Conservation (phyloP, 2,113 vertebrate species). For the Benitochromis conjunctus region DNA sequence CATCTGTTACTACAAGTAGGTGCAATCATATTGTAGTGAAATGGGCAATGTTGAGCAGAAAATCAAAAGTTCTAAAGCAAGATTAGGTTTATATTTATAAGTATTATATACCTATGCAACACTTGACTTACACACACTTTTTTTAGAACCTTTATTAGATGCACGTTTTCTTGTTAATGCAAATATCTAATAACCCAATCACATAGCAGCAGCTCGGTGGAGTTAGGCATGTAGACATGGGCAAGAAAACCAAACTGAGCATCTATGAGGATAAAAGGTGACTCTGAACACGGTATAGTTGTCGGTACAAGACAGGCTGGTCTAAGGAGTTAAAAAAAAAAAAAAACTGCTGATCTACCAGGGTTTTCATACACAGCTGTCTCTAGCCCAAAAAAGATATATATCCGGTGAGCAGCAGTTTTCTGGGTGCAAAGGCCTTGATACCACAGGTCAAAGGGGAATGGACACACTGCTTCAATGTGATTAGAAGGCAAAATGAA, state of each 20-base stretch:
- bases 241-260: not conserved
- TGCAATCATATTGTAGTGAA: constrained; percentile 2
- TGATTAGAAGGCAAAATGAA: not conserved
- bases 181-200: not conserved
- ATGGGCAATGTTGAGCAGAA: not conserved
- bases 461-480: not conserved
- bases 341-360: not conserved
- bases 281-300: not conserved
- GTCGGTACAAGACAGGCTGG: not conserved
- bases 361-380: not conserved
- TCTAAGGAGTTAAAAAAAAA: not conserved
- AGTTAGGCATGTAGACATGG: not conserved
- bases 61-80: not conserved
- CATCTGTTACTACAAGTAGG: constrained; percentile 99
- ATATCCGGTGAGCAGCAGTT: not conserved
- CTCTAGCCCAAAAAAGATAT: rapidly evolving
- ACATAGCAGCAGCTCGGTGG: not conserved
- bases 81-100: not conserved
- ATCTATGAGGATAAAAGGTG: not conserved
- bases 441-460: not conserved
- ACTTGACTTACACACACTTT: not conserved
- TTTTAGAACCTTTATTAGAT: not conserved
- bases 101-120: not conserved
- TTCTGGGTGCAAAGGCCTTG: not conserved
- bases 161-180: not conserved